Conservation (phyloP, 2,797 vertebrate species). For the Cirrhinus molitorella region DNA sequence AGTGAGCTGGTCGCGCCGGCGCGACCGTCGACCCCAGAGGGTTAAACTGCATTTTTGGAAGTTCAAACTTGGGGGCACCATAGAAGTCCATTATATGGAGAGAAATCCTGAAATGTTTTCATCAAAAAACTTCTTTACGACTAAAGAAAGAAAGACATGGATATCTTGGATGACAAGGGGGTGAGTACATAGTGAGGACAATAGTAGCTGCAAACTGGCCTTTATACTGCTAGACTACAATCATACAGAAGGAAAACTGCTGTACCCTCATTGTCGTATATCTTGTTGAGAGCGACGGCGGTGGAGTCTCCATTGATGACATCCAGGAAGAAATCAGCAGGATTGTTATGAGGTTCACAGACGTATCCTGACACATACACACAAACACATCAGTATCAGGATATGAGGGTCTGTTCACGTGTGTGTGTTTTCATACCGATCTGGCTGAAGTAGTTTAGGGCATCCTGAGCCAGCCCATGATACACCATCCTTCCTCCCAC, state of each 20-base stretch:
- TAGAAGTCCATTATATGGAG: too few species aligned
- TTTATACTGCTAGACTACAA: background rate
- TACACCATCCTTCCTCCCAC: conserved; percentile 78
- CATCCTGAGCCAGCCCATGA: conserved; percentile 71
- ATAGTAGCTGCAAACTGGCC: background rate
- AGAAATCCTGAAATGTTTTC: too few species aligned
- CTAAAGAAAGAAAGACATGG: too few species aligned
- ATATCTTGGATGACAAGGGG: too few species aligned
- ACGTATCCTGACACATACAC: conserved; percentile 80
- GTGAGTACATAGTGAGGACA: too few species aligned
- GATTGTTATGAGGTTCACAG: conserved; percentile 92
- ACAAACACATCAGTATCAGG: background rate
- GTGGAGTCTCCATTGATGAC: conserved; percentile 90
- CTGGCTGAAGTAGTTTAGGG: conserved; percentile 77
- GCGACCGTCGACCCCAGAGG: too few species aligned
- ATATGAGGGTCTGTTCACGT: background rate
- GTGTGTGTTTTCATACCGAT: conserved; percentile 69
- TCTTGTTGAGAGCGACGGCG: conserved; percentile 65
- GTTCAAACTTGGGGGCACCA: too few species aligned
- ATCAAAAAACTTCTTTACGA: too few species aligned
- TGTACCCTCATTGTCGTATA: conserved; percentile 19
- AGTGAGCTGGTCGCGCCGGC: too few species aligned
- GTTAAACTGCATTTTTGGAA: too few species aligned
- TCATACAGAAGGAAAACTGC: conserved; percentile 4
- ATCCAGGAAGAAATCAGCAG: conserved; percentile 94